phyloP scores from a whole-genome alignment of 2,113 vertebrate species.

The Rhagologus leucostigma region DNA sequence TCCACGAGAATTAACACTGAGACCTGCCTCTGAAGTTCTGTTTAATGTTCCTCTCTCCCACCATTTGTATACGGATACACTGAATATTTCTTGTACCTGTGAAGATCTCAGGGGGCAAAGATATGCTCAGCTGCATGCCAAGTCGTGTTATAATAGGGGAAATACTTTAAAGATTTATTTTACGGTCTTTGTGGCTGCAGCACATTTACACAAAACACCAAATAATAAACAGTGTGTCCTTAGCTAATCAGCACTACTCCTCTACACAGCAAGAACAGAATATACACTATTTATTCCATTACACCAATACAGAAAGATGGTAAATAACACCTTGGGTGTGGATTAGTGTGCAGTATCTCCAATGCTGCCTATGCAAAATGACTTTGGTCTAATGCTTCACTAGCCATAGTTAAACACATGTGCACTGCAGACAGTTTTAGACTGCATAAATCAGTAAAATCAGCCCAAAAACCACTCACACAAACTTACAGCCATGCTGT shows the following conservation, averaged over 20 bases:
- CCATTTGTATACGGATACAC: accelerated
- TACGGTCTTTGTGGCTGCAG: background rate
- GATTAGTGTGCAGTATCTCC: background rate
- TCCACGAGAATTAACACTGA: background rate
- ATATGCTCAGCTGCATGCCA: background rate
- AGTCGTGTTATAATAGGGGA: background rate
- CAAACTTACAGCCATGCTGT: background rate
- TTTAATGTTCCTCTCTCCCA: background rate
- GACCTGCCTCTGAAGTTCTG: background rate
- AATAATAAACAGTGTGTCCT: background rate
- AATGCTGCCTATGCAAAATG: background rate
- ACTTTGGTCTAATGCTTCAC: background rate
- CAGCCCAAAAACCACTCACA: background rate
- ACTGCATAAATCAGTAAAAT: background rate
- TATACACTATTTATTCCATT: background rate
- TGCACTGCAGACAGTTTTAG: background rate
- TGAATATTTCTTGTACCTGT: background rate
- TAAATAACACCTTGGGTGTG: background rate
- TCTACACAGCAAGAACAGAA: background rate
- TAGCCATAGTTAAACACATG: background rate
- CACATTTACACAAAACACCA: background rate
- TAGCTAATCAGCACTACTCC: background rate
- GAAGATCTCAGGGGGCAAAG: background rate
- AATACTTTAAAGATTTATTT: background rate
- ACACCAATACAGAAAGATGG: background rate